Conservation (phyloP, 2,797 vertebrate genomes). For the Agapornis canus region DNA sequence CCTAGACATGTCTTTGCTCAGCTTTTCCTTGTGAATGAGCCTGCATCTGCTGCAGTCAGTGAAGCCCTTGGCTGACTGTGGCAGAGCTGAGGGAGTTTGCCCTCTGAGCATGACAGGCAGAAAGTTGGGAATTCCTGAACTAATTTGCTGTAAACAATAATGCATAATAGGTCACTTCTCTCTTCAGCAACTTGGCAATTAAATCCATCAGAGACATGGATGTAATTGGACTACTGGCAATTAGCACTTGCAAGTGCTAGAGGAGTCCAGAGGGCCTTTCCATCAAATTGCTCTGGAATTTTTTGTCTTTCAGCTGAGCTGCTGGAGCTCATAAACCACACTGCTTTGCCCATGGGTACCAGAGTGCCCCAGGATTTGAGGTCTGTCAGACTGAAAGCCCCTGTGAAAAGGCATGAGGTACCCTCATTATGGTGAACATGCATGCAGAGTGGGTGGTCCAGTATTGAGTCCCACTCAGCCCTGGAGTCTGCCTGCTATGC, state of each 20-base stretch:
- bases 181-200: conserved; percentile 7
- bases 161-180: conserved; percentile 48
- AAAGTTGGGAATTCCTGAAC: conserved; percentile 18
- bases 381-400: not conserved
- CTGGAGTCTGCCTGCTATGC: fast-evolving
- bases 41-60: not conserved
- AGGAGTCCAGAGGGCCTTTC: not conserved
- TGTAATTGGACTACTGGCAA: conserved; percentile 6
- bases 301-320: not conserved
- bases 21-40: not conserved
- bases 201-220: not conserved
- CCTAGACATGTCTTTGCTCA: not conserved
- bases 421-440: not conserved
- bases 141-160: conserved; percentile 59
- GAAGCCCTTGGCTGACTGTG: not conserved
- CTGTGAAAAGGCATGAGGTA: fast-evolving
- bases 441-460: not conserved
- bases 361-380: not conserved
- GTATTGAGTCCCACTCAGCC: not conserved
- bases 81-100: not conserved
- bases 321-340: not conserved
- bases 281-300: not conserved
- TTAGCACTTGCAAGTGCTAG: not conserved
- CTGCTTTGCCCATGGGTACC: not conserved
- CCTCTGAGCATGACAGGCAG: conserved; percentile 26